Conservation (phyloP, 2,113 vertebrate species). For the Sterna hirundo region DNA sequence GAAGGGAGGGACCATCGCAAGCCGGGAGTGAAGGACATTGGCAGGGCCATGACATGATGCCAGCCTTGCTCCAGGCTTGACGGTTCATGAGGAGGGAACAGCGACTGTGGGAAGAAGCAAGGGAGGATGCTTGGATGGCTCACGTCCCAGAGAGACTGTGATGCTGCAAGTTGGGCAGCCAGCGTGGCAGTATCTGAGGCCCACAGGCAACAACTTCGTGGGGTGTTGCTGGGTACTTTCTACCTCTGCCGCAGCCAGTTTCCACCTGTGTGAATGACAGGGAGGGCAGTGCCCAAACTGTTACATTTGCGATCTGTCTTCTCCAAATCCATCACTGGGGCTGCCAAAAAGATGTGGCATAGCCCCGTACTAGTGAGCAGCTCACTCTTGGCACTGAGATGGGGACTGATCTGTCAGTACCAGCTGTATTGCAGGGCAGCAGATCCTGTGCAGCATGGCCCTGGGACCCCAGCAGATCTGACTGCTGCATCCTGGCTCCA, state of each 20-base stretch:
- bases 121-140: not conserved
- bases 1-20: not conserved
- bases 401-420: not conserved
- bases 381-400: not conserved
- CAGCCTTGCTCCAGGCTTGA: not conserved
- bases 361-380: not conserved
- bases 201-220: not conserved
- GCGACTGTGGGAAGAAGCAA: not conserved
- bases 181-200: not conserved
- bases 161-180: not conserved
- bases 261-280: not conserved
- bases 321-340: not conserved
- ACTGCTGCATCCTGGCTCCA: not conserved
- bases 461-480: not conserved
- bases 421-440: not conserved
- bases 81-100: not conserved
- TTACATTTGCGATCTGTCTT: not conserved
- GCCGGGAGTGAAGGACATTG: not conserved
- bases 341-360: not conserved
- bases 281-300: not conserved
- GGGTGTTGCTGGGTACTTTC: not conserved
- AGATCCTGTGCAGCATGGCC: not conserved
- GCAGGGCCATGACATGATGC: not conserved
- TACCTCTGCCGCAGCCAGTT: not conserved
- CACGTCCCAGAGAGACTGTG: rapidly evolving